Base-by-base conservation (phyloP, 2,113 vertebrate species). In the Salvelinus fontinalis region DNA sequence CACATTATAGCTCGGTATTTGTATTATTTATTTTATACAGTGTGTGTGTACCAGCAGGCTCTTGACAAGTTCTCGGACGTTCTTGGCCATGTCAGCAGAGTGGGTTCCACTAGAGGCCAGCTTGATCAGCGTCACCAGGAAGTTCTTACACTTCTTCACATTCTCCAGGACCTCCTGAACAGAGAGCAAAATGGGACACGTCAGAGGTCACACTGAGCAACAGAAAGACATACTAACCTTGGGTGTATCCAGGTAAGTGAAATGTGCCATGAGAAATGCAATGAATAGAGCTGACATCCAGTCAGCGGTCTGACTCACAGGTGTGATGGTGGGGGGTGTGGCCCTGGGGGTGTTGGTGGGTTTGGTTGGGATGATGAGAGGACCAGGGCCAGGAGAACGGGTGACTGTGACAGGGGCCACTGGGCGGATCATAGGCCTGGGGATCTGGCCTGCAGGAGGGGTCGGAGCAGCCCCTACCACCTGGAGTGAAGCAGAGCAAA, bases 111-210 rank as follows among this genome's bases (percentile, higher is more conserved):
- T 95, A 39, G 95, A 97, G 0, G 97, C 96, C 79, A 99, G 89
- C 85, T 98, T 99, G 88, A 99, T 95, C 83, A 99, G 90, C 0
- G 96, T 97, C 78, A 96, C 94, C 81, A 99, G 94, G 83, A 99
- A 99, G 90, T 98, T 98, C 90, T 97, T 98, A 88, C 97, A 99
- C 91, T 99, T 99, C 89, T 97, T 98, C 81, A 97, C 97, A 86
- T 97, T 99, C 87, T 98, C 97, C 82, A 97, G 76, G 51, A 94
- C 95, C 66, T 95, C 93, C 97, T 99, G 79, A 13, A 29, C 72
- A 7, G 0, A 29, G 24, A 12, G 24, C 24, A 67, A 7, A 51
- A 44, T 11, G 39, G 60, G 39, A 64, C 6, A 64, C 1, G 20
- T 64, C 24, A 64, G 60, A 64, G 51, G 51, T 7, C 60, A 64